Evolutionary conservation across 1,140 invertebrate genomes (phyloP).

Genomic region (Solenopsis invicta): DNA sequence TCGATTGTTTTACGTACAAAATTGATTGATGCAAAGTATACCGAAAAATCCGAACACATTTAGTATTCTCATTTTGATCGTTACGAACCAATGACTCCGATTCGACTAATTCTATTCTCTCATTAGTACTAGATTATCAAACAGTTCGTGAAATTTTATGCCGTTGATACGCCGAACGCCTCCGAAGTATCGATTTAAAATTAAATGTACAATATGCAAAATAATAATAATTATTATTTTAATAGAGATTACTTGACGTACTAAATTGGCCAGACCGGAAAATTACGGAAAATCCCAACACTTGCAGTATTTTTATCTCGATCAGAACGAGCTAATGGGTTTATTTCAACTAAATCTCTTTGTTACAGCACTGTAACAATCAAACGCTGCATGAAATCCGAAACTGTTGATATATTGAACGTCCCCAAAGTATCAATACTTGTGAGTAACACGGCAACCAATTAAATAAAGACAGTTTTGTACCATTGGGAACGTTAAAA

Average conservation of each 20-base stretch:
- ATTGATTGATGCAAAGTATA: neutral
- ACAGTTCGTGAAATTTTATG: slow-evolving; percentile 67
- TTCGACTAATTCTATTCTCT: slow-evolving; percentile 57
- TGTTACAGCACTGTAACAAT: slow-evolving; percentile 28
- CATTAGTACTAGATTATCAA: slow-evolving; percentile 23
- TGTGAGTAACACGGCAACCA: neutral
- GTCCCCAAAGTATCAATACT: slow-evolving; percentile 62
- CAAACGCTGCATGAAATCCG: slow-evolving; percentile 68
- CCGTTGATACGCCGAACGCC: slow-evolving; percentile 66
- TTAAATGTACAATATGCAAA: too few relatives aligned
- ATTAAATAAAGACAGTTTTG: neutral
- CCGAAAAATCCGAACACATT: slow-evolving; percentile 50
- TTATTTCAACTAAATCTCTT: slow-evolving; percentile 63
- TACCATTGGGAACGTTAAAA: neutral
- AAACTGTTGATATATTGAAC: slow-evolving; percentile 65
- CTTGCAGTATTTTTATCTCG: slow-evolving; percentile 64
- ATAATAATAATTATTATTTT: slow-evolving; percentile 8
- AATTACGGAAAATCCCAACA: slow-evolving; percentile 47
- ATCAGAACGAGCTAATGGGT: slow-evolving; percentile 58
- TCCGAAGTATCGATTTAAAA: slow-evolving; percentile 42
- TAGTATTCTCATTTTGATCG: slow-evolving; percentile 63
- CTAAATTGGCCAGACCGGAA: slow-evolving; percentile 22
- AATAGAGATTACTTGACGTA: slow-evolving; percentile 47
- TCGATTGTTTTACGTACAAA: slow-evolving; percentile 59
- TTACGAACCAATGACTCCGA: slow-evolving; percentile 55